Evolutionary conservation across 2,888 invertebrate genomes (phyloP).

Genomic region (Agrochola circellaris): DNA sequence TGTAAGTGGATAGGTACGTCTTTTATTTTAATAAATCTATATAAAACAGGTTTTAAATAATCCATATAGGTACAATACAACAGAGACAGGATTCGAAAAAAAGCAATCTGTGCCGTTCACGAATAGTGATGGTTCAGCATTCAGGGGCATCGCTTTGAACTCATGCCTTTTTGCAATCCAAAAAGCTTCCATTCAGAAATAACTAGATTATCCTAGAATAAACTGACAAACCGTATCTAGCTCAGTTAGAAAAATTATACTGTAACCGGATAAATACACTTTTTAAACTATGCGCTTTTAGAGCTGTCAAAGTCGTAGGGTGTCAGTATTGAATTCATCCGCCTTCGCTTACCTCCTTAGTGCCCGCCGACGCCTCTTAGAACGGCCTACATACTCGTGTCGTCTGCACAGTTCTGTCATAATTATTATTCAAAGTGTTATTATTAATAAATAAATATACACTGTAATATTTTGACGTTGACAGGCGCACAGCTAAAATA

Average conservation of each 20-base stretch:
- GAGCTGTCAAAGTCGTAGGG: too few relatives aligned
- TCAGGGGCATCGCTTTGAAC: conserved; percentile 14
- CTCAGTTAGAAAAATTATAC: conserved; percentile 5
- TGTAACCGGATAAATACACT: neutral
- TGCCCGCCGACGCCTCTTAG: too few relatives aligned
- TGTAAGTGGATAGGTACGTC: neutral
- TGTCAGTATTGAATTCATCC: too few relatives aligned
- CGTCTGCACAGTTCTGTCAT: too few relatives aligned
- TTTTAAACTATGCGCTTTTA: too few relatives aligned
- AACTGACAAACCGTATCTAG: neutral
- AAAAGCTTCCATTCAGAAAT: conserved; percentile 31
- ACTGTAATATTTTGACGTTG: too few relatives aligned
- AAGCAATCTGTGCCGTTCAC: neutral
- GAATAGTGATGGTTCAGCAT: conserved; percentile 8
- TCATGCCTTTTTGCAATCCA: conserved; percentile 11
- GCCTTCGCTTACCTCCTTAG: too few relatives aligned
- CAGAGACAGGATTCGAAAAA: neutral
- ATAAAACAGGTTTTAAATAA: neutral
- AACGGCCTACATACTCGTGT: too few relatives aligned
- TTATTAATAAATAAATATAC: too few relatives aligned
- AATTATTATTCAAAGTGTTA: too few relatives aligned
- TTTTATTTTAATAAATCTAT: neutral
- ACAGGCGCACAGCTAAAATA: too few relatives aligned
- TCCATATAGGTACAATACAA: neutral
- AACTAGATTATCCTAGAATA: conserved; percentile 29